Base-by-base conservation (phyloP, 2,113 vertebrate genomes). In the Atlantisia rogersi region DNA sequence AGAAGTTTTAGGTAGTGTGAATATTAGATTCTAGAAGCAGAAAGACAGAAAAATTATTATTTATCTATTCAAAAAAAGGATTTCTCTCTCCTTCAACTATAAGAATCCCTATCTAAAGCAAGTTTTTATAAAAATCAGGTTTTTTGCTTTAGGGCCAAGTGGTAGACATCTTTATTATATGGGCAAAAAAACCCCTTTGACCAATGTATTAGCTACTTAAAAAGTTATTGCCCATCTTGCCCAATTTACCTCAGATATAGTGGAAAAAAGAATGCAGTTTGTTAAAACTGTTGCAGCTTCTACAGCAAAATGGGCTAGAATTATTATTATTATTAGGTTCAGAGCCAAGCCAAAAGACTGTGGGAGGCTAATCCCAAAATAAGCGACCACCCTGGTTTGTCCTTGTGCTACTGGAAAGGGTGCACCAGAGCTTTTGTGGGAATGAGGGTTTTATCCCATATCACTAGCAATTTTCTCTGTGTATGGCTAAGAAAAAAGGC, bases 401-500 rank as follows among this genome's bases (percentile, higher is more conserved):
- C 86, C 91, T 90, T n/a, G 24, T 63, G 53, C 93, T 90, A 11
- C 90, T 76, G 86, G 65, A 86, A 91, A 28, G 11, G 3, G 29
- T 35, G 65, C 84, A 77, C 65, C 15, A 4, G 90, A 82, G 89
- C 39, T 71, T 91, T 70, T 92, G 80, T 91, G 90, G 92, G 75
- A 95, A 95, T 64, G 63, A 9, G 55, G 58, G 56, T 44, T 91
- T 95, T 87, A 46, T 75, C 81, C 84, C 90, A 52, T 28, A 75
- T 28, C 86, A 52, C 78, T 50, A 28, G 92, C 82, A 82, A 31
- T 75, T 95, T 94, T 95, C 91, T 91, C 89, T 86, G 26, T 42
- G 63, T 40, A 31, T 29, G 62, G 52, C 67, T 35, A 22, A 18
- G 77, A 88, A 69, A 86, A 94, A 90, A 35, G 71, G 40, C 6